Conservation (phyloP, 2,797 vertebrate species). For the Steatocranus sp. region DNA sequence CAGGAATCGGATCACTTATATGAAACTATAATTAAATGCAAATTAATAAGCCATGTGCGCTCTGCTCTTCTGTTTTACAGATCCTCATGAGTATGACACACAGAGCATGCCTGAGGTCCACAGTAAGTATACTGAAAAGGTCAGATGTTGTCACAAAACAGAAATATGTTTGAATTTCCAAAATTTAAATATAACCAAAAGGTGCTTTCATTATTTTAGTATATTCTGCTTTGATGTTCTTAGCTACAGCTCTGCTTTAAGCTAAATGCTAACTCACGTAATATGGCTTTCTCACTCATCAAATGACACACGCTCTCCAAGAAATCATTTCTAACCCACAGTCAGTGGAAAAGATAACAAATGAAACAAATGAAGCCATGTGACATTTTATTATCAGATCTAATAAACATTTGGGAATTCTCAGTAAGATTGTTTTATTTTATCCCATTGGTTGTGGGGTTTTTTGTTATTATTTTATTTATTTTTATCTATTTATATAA, state of each 20-base stretch:
- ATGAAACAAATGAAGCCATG: background rate
- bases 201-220: background rate
- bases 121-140: slow-evolving; percentile 32
- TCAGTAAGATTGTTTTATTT: background rate
- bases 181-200: background rate
- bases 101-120: slow-evolving; percentile 53
- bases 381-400: background rate
- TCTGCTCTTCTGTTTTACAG: slow-evolving; percentile 22
- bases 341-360: background rate
- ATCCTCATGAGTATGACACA: slow-evolving; percentile 44
- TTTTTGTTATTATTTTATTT: background rate
- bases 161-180: background rate
- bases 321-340: background rate
- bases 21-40: background rate
- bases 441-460: background rate
- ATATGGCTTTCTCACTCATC: background rate
- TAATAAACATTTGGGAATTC: background rate
- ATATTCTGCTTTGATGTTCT: background rate
- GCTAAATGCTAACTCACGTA: background rate
- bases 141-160: background rate
- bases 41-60: background rate
- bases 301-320: background rate
- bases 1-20: background rate
- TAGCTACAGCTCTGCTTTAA: background rate
- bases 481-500: background rate